Evolutionary conservation across 1,140 invertebrate genomes (phyloP), one percentile per base, ranked within the genome.

Genomic region (Araneus ventricosus): DNA sequence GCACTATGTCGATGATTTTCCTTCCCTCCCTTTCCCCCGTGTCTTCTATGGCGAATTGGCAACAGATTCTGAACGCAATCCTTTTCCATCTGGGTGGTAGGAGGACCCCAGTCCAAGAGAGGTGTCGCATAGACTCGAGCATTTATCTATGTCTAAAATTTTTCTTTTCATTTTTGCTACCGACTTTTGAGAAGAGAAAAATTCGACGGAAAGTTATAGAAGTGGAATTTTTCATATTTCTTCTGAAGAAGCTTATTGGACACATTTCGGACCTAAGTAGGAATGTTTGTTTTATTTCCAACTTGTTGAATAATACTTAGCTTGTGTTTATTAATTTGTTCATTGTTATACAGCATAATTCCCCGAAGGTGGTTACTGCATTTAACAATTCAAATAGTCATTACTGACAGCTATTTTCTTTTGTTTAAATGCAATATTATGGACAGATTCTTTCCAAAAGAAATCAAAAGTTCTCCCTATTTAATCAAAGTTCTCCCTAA

Each of bases 111-210:
- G 27, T 14, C 67, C 63, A 17, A 34, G 27, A 30, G 30, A 70
- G 30, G 67, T 75, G 30, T 75, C 67, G 17, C 27, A 34, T 17
- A 20, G 27, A n/a, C 10, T n/a, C 8, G 27, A 67, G 24, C 63
- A 67, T 67, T 67, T 67, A 27, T 67, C 63, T 67, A 27, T 67
- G 63, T 67, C 63, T n/a, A 67, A 67, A 67, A 67, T 30, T n/a
- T 30, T 67, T n/a, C 6, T n/a, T 39, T 17, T 27, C 24, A 27
- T 6, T 67, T 67, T 67, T 67, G 45, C 45, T 14, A 0, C 45
- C 0, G 45, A 52, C 45, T 61, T 61, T 22, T 61, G 24, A 61
- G 24, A n/a, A 24, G 59, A 7, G 59, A 57, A 14, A 57, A 57
- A 7, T 57, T 57, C 52, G 52, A 2, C 59, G 4, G 24, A 61